phyloP scores from a whole-genome alignment of 2,888 invertebrate genomes.

The Muschampia plurimacula region DNA sequence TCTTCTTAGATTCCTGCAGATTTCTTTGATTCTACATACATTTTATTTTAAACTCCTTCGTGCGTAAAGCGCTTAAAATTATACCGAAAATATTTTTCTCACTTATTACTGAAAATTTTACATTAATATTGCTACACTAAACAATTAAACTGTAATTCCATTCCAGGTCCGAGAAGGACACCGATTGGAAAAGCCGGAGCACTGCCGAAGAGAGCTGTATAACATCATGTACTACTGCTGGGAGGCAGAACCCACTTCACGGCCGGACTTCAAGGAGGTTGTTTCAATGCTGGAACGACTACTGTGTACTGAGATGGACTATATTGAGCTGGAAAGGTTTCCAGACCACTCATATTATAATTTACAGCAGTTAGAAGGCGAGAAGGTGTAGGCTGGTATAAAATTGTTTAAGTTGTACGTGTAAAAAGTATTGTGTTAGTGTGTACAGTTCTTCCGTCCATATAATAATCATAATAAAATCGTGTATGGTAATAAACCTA shows the following conservation, averaged over 20 bases:
- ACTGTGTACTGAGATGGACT: conserved; percentile 95
- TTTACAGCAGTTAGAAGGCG: conserved; percentile 93
- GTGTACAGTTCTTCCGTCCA: neutral
- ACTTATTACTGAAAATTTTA: no score
- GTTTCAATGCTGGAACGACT: conserved; percentile 93
- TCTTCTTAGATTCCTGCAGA: no score
- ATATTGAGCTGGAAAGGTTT: conserved; percentile 96
- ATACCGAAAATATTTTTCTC: no score
- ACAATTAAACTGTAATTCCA: no score
- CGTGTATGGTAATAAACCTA: no score
- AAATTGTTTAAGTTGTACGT: neutral
- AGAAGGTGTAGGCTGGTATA: conserved; percentile 82
- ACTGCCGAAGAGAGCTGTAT: conserved; percentile 96
- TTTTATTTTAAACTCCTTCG: no score
- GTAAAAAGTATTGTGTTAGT: neutral
- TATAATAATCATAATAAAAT: neutral
- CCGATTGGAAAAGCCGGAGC: conserved; percentile 96
- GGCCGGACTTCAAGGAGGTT: conserved; percentile 94
- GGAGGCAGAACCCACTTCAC: conserved; percentile 93
- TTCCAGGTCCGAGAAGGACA: conserved; percentile 94
- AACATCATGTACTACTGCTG: conserved; percentile 98
- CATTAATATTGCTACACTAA: no score
- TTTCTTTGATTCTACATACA: no score
- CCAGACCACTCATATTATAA: conserved; percentile 97
- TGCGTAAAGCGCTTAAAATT: no score